Evolutionary conservation across 1,140 invertebrate species (phyloP), one percentile per base, ranked within the genome.

Genomic region (Tetramorium alpestre): DNA sequence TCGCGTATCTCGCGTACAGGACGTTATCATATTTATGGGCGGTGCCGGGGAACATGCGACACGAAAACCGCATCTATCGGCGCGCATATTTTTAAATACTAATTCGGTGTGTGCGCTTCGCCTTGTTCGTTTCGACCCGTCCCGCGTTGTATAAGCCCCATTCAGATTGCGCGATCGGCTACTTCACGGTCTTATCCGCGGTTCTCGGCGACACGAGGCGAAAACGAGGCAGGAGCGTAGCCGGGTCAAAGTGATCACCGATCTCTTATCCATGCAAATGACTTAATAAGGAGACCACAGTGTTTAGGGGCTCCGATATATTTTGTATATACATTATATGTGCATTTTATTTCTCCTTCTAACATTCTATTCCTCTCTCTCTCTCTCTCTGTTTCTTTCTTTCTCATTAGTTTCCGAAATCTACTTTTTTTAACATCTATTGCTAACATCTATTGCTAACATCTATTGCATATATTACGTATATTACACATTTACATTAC

Each of bases 21-120:
- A 65, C 78, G 88, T 93, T 93, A 93, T 93, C 93, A 93, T 93
- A 93, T 93, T 93, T 93, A 93, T 93, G 92, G 92, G 89, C 87
- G 91, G 78, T 87, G 85, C 84, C 88, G 88, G 22, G 72, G 87
- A 93, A 87, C 88, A 88, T 86, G 91, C 93, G 89, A 93, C 93
- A 93, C 91, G 93, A 88, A 93, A 93, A 93, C 90, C 85, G 91
- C 93, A 93, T 93, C 92, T 89, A 87, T 93, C 87, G 87, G 86
- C 89, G 28, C 49, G 93, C 92, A 93, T 93, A 93, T 93, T 93
- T 93, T 93, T 93, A 93, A 93, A 93, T 93, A 93, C 92, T 89
- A 93, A 93, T 92, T 93, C 85, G 65, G 25, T 56, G 65, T 49
- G 69, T 56, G 70, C 38, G 47, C 77, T 38, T 33, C 13, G 33